Base-by-base conservation (phyloP, 2,797 vertebrate species). In the Molossus alvarezi region DNA sequence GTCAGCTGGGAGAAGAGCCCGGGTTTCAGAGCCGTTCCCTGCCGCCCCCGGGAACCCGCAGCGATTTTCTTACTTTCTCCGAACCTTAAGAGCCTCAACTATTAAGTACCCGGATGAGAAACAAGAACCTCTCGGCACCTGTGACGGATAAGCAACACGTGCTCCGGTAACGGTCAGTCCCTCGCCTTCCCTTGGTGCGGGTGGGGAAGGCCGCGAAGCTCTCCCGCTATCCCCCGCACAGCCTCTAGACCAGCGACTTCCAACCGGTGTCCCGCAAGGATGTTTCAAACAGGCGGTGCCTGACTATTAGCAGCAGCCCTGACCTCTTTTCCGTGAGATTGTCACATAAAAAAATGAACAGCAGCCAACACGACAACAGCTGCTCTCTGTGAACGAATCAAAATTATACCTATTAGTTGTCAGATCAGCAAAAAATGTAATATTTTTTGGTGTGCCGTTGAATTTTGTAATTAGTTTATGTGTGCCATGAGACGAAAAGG, bases 21-120 rank as follows among this genome's bases (percentile, higher is more conserved):
- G 58, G 23, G 29, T 37, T 83, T 80, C n/a, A n/a, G 45, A 90
- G 21, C 15, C 20, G 27, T 15, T 21, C 6, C 29, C 17, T 20
- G 2, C 13, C 25, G 51, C 15, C 12, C 65, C 15, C 0, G 60
- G 33, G 18, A 67, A 67, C 29, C 37, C 23, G 6, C 33, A 65
- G 17, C 1, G 1, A 33, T 57, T 86, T 25, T 21, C 13, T 33
- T 18, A 6, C 23, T 86, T 91, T 67, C 84, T 86, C 76, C 41
- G 25, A 75, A 15, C 17, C 9, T 67, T 17, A 15, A 4, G 25
- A 71, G 67, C 45, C 21, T 91, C 81, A 73, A 45, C 51, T 75
- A 62, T 27, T 71, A 79, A 92, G 83, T 2, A 7, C 64, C 83
- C 20, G 29, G 64, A 90, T 92, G 81, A 87, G 57, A 96, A 86